These are phyloP conservation scores for Amyelois transitella DNA, from an alignment of 1,140 invertebrate species.

Conservation along the genomic window DNA sequence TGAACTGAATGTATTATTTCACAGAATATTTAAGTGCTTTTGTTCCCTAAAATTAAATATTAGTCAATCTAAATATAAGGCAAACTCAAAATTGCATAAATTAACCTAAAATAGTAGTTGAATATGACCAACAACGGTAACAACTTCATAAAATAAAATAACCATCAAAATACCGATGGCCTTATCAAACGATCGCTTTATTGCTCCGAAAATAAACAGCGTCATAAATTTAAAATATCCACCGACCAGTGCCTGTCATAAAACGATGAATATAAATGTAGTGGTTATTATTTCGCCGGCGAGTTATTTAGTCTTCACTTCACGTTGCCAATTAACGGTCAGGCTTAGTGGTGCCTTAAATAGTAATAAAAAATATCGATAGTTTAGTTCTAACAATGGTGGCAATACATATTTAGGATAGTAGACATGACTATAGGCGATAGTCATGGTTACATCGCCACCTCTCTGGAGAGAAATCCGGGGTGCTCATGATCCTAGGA, in stretches of 20 bases:
- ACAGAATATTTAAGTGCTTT: not conserved
- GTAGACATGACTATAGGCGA: too few relatives aligned
- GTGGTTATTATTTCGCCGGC: constrained; percentile 27
- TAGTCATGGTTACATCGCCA: too few relatives aligned
- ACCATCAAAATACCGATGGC: not conserved
- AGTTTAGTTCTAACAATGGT: too few relatives aligned
- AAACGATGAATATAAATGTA: constrained; percentile 35
- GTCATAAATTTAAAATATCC: constrained; percentile 26
- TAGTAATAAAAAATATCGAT: too few relatives aligned
- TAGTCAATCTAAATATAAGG: too few relatives aligned
- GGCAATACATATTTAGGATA: too few relatives aligned
- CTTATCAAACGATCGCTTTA: not conserved
- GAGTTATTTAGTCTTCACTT: constrained; percentile 38
- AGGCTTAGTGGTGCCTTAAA: too few relatives aligned
- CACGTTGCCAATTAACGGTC: constrained; percentile 28
- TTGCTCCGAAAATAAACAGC: constrained; percentile 10
- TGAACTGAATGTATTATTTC: too few relatives aligned
- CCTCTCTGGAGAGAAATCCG: too few relatives aligned
- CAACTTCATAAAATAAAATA: not conserved
- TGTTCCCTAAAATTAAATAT: not conserved
- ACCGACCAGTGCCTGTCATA: constrained; percentile 22
- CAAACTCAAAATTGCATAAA: not conserved
- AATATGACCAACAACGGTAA: too few relatives aligned
- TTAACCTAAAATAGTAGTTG: not conserved
- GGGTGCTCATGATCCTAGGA: too few relatives aligned